Conservation (phyloP, 1,140 invertebrate species). For the Antheraea mylitta region DNA sequence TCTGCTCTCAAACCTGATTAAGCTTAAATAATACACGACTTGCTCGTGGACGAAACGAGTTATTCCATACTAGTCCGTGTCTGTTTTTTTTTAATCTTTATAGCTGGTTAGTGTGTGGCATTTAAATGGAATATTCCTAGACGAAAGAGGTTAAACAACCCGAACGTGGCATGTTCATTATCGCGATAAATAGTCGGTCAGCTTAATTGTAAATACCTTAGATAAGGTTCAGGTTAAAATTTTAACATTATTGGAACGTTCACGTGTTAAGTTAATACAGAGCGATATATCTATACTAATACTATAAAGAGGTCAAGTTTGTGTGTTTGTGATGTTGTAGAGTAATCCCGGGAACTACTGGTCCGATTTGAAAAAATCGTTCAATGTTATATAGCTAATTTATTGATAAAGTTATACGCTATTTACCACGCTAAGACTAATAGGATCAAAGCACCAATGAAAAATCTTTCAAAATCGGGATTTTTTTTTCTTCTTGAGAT, state of each 20-base stretch:
- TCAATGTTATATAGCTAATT: too few relatives aligned
- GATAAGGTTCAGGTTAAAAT: constrained; percentile 8
- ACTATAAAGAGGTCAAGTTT: too few relatives aligned
- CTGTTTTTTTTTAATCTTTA: neutral
- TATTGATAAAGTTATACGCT: too few relatives aligned
- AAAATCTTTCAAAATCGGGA: too few relatives aligned
- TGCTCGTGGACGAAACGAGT: neutral
- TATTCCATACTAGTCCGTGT: constrained; percentile 1
- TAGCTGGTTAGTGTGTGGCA: constrained; percentile 5
- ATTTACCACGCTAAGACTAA: too few relatives aligned
- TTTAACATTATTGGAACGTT: neutral
- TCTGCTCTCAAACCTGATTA: constrained; percentile 10
- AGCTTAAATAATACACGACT: neutral
- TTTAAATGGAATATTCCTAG: constrained; percentile 8
- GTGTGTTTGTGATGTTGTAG: too few relatives aligned
- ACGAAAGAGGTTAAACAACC: constrained; percentile 12
- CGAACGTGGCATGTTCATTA: constrained; percentile 9
- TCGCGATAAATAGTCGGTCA: constrained; percentile 10
- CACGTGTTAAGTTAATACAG: neutral
- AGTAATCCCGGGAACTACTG: too few relatives aligned
- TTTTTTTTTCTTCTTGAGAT: too few relatives aligned
- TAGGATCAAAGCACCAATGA: too few relatives aligned
- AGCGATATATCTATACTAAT: too few relatives aligned
- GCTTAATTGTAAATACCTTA: constrained; percentile 13
- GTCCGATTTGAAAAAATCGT: too few relatives aligned